Conservation (phyloP, 2,888 invertebrate species). For the Cataglyphis cursor region DNA sequence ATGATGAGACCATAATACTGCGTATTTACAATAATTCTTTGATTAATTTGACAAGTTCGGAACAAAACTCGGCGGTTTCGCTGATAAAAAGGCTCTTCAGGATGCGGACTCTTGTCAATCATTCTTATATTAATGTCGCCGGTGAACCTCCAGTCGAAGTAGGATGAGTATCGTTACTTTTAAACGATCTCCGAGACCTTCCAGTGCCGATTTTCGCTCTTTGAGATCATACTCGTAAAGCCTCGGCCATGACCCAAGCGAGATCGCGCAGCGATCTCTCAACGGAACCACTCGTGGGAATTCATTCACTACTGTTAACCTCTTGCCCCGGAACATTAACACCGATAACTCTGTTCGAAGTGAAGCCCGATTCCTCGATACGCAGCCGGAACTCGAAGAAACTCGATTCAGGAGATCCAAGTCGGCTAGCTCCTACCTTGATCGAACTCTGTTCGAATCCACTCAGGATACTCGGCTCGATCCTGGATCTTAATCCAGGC, state of each 20-base stretch:
- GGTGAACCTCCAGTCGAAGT: not conserved
- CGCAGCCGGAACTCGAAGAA: slow-evolving; percentile 3
- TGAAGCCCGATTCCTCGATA: not conserved
- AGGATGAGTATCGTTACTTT: not conserved
- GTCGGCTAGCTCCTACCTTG: not conserved
- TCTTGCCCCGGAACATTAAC: not conserved
- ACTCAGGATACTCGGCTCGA: slow-evolving; percentile 35
- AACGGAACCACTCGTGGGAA: not conserved
- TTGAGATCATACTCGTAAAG: not conserved
- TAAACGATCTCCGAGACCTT: not conserved
- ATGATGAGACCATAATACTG: not conserved
- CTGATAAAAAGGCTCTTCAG: slow-evolving; percentile 10
- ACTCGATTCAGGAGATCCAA: not conserved
- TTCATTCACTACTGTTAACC: slow-evolving; percentile 18
- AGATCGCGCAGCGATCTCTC: not conserved
- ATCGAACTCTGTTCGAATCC: slow-evolving; percentile 24
- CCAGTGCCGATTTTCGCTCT: not conserved
- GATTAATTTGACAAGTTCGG: slow-evolving; percentile 14
- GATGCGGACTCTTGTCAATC: not conserved
- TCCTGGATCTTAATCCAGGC: slow-evolving; percentile 81
- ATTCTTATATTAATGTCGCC: not conserved
- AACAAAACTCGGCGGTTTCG: not conserved
- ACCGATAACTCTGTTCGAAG: not conserved
- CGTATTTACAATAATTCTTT: not conserved
- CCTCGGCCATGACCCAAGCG: slow-evolving; percentile 2